These are phyloP conservation scores for Meleagris gallopavo DNA, from an alignment of 2,113 vertebrate species.

Conservation along the genomic window DNA sequence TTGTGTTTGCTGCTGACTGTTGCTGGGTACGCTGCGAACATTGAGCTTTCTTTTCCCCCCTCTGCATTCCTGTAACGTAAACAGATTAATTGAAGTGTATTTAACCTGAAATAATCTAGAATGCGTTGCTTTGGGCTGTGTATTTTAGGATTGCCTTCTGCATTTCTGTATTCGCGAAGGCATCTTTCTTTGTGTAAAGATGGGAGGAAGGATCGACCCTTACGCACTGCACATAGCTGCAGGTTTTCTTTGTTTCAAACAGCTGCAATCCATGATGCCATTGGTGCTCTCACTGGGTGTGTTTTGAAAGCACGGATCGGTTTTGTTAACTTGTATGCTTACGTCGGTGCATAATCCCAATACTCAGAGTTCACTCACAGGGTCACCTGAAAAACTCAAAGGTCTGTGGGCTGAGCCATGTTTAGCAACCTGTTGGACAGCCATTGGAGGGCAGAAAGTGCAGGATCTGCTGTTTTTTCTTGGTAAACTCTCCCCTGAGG, in stretches of 20 bases:
- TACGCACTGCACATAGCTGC: rapidly evolving
- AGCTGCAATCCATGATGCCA: rapidly evolving
- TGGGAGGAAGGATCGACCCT: not conserved
- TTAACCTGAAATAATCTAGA: conserved; percentile 40
- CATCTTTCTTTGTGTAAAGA: not conserved
- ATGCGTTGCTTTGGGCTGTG: not conserved
- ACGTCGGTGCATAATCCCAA: rapidly evolving
- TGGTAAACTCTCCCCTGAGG: not conserved
- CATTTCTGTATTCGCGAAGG: not conserved
- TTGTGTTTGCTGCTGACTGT: not conserved
- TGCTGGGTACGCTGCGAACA: not conserved
- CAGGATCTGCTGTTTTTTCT: not conserved
- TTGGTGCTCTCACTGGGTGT: conserved; percentile 20
- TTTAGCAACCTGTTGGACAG: not conserved
- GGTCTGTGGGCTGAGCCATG: conserved; percentile 28
- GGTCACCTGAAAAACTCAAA: not conserved
- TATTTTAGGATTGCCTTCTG: not conserved
- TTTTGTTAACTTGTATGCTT: rapidly evolving
- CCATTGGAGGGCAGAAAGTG: conserved; percentile 12
- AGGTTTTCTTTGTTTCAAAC: not conserved
- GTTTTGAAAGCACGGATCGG: not conserved
- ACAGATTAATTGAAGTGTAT: not conserved
- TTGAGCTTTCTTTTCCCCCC: not conserved
- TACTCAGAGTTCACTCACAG: not conserved
- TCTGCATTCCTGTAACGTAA: not conserved